These are phyloP conservation scores for Thaumetopoea pityocampa DNA, from an alignment of 1,140 invertebrate species.

Conservation along the genomic window DNA sequence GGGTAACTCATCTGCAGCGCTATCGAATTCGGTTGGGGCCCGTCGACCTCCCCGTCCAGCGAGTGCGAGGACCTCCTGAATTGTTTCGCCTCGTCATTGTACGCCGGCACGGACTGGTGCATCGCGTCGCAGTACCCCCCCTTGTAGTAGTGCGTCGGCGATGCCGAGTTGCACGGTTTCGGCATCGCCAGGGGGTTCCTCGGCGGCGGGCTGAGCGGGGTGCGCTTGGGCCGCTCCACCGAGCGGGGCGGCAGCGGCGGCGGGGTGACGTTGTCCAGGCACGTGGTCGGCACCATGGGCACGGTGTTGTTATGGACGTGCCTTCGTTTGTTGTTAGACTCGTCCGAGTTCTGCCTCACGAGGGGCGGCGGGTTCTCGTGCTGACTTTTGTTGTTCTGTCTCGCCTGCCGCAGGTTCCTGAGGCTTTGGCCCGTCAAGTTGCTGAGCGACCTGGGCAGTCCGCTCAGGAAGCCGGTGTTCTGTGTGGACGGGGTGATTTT, in stretches of 20 bases:
- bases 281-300: constrained; percentile 55
- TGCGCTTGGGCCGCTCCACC: constrained; percentile 33
- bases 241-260: constrained; percentile 73
- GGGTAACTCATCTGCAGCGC: constrained; percentile 77
- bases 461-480: constrained; percentile 63
- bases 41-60: constrained; percentile 50
- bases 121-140: constrained; percentile 24
- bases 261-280: constrained; percentile 70
- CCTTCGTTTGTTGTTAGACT: constrained; percentile 26
- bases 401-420: constrained; percentile 44
- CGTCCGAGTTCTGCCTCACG: constrained; percentile 47
- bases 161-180: constrained; percentile 22
- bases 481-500: background rate
- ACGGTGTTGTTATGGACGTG: constrained; percentile 48
- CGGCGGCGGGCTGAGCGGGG: constrained; percentile 24
- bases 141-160: constrained; percentile 25
- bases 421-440: constrained; percentile 71
- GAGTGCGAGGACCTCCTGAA: constrained; percentile 47
- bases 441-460: constrained; percentile 76
- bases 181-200: constrained; percentile 35
- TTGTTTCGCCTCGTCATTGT: constrained; percentile 32
- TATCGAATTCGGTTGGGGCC: constrained; percentile 66
- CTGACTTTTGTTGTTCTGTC: constrained; percentile 25
- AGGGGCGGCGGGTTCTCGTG: constrained; percentile 36
- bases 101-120: constrained; percentile 44